These are phyloP conservation scores for Conistra vaccinii DNA, from an alignment of 2,888 invertebrate species.

Conservation along the genomic window DNA sequence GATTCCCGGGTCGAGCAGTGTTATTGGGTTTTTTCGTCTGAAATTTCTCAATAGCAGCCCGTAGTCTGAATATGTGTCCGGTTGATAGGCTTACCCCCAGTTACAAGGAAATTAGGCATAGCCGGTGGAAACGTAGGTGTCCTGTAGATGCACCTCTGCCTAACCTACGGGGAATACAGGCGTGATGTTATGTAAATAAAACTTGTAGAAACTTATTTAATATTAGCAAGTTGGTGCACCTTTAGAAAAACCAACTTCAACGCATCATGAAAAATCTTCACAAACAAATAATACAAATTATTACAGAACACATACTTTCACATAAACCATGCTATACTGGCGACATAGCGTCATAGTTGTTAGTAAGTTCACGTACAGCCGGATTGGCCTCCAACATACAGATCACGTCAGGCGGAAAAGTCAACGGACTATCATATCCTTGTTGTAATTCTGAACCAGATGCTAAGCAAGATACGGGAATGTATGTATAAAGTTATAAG, in stretches of 20 bases:
- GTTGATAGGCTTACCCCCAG: not conserved
- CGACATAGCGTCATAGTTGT: slow-evolving; percentile 21
- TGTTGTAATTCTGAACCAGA: slow-evolving; percentile 60
- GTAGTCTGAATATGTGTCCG: not conserved
- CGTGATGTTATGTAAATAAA: not conserved
- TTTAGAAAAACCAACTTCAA: not conserved
- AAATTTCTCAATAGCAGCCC: too few species aligned
- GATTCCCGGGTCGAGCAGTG: too few species aligned
- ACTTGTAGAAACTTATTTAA: not conserved
- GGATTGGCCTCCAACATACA: slow-evolving; percentile 57
- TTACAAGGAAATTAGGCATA: not conserved
- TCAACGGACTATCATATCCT: slow-evolving; percentile 64
- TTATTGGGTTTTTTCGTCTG: too few species aligned
- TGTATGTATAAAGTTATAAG: slow-evolving; percentile 22
- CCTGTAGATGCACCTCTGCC: too few species aligned
- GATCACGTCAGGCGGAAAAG: slow-evolving; percentile 63
- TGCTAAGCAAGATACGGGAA: slow-evolving; percentile 39
- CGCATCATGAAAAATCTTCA: not conserved
- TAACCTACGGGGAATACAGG: too few species aligned
- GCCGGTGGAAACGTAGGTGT: not conserved
- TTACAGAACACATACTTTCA: slow-evolving; percentile 31
- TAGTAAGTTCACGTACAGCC: slow-evolving; percentile 55
- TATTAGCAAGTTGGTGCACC: not conserved
- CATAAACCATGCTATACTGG: slow-evolving; percentile 25
- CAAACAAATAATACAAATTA: slow-evolving; percentile 30